These are phyloP conservation scores for Antheraea assamensis DNA, from an alignment of 2,888 invertebrate species.

Conservation along the genomic window DNA sequence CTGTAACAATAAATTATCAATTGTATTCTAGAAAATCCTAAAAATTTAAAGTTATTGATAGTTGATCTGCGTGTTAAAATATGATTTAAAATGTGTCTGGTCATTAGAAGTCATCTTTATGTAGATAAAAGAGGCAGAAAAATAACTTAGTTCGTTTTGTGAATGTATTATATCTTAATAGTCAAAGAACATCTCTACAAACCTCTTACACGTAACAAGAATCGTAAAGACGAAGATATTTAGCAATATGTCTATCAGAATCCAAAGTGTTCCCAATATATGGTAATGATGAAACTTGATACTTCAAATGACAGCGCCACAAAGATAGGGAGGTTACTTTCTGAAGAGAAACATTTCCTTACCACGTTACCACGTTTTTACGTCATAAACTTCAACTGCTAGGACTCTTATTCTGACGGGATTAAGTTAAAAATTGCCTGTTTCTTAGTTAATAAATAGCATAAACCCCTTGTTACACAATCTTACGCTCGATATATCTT, in stretches of 20 bases:
- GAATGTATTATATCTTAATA: not conserved
- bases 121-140: not conserved
- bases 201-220: not conserved
- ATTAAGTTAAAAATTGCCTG: not conserved
- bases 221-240: not conserved
- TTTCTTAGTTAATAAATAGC: not conserved
- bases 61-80: not conserved
- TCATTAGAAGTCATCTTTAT: no score
- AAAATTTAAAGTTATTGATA: no score
- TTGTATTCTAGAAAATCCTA: no score
- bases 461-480: constrained; percentile 47
- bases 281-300: constrained; percentile 42
- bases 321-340: constrained; percentile 56
- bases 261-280: constrained; percentile 32
- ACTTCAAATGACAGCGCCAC: constrained; percentile 54
- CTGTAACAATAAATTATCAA: no score
- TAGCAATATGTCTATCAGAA: constrained; percentile 21
- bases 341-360: constrained; percentile 63
- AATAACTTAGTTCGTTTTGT: not conserved
- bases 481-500: constrained; percentile 78
- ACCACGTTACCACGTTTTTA: constrained; percentile 41
- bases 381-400: constrained; percentile 11
- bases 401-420: constrained; percentile 18
- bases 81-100: not conserved
- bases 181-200: not conserved